Conservation (phyloP, 1,140 invertebrate genomes). For the Microplitis mediator region DNA sequence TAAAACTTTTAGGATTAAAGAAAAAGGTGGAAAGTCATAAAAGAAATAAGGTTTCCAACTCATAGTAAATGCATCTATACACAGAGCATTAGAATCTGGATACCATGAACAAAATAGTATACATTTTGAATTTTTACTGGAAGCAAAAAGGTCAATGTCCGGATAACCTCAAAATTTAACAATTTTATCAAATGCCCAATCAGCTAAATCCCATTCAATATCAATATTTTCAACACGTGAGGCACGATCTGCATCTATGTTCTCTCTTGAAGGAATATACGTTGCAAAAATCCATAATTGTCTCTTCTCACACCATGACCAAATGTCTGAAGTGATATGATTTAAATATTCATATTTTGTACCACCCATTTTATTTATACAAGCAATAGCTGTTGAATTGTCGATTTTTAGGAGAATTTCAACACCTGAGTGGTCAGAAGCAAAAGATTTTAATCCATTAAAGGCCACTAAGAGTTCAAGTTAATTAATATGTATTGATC, state of each 20-base stretch:
- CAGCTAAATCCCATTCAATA: constrained; percentile 28
- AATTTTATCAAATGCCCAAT: constrained; percentile 26
- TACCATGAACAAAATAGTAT: constrained; percentile 37
- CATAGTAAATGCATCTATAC: constrained; percentile 26
- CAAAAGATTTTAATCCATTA: neutral
- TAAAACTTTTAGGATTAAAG: constrained; percentile 11
- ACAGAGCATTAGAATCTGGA: constrained; percentile 30
- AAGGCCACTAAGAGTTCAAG: neutral
- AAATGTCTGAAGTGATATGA: too few species aligned
- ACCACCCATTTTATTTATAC: neutral
- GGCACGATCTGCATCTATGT: too few species aligned
- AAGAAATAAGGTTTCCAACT: constrained; percentile 18
- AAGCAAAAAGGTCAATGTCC: constrained; percentile 27
- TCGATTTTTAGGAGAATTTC: too few species aligned
- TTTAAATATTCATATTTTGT: too few species aligned
- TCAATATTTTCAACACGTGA: too few species aligned
- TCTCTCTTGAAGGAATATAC: too few species aligned
- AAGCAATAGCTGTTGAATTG: neutral
- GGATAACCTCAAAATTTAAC: constrained; percentile 32
- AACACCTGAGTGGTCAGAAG: too few species aligned
- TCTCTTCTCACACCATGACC: too few species aligned
- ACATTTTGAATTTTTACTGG: constrained; percentile 32
- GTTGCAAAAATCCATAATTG: too few species aligned
- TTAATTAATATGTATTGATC: neutral
- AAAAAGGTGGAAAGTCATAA: constrained; percentile 31